Evolutionary conservation across 2,888 invertebrate genomes (phyloP), one percentile per base, ranked within the genome.

Genomic region (Diabrotica balteata): DNA sequence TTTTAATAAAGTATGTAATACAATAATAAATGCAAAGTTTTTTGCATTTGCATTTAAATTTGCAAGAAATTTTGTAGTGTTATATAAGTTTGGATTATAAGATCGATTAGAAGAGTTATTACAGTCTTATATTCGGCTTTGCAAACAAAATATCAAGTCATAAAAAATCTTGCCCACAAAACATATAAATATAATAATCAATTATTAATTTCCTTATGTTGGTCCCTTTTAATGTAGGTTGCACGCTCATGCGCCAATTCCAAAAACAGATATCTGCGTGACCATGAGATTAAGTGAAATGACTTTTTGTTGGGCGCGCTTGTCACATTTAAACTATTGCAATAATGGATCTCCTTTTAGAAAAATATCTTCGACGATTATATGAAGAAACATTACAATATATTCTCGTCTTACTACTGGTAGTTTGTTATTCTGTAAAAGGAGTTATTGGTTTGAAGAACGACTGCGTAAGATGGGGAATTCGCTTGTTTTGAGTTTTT

Each of bases 251-350:
- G 54, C n/a, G n/a, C 42, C 54, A n/a, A 54, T 54, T 54, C 43
- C 43, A 11, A 43, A 54, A 54, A 66, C 66, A 70, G 71, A 71
- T 73, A 66, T 69, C 68, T 67, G 72, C 72, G 73, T 72, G 75
- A 71, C 75, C 42, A 46, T 73, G 43, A 72, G 68, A 71, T 71
- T 67, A 71, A 66, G 57, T 52, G 64, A 67, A 63, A 55, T 66
- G 66, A 63, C 66, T 57, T 67, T 65, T 59, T 17, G 63, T 66
- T 66, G 57, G 65, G 49, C 66, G 47, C 64, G 65, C 50, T 67
- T 51, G 58, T 49, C 55, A 63, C 67, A 67, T 71, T 57, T 66
- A 69, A 66, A 64, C 66, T 63, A 69, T 60, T 65, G 66, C 58
- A 54, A 66, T 69, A 72, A 69, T 69, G 69, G 72, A 43, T 57